Conservation (phyloP, 2,113 vertebrate genomes). For the Hepsetus odoe region DNA sequence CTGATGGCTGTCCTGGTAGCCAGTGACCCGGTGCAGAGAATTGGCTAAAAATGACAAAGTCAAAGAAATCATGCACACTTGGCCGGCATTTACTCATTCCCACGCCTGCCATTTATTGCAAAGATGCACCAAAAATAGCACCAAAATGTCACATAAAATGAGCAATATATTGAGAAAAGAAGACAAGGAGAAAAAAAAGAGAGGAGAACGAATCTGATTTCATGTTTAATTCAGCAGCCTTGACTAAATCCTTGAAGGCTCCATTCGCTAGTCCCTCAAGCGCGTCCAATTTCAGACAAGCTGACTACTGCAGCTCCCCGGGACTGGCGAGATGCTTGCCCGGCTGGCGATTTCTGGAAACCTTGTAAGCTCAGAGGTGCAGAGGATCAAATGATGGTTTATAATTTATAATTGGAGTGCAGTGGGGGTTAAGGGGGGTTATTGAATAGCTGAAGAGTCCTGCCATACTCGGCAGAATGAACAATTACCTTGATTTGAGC, state of each 20-base stretch:
- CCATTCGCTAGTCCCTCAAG: conserved; percentile 57
- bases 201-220: conserved; percentile 31
- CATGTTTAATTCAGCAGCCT: conserved; percentile 63
- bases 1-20: background rate
- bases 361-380: conserved; percentile 61
- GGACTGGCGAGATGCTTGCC: conserved; percentile 52
- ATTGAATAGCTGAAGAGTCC: conserved; percentile 41
- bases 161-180: background rate
- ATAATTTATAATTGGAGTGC: conserved; percentile 60
- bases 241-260: conserved; percentile 58
- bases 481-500: conserved; percentile 53
- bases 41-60: background rate
- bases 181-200: background rate
- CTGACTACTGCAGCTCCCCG: conserved; percentile 53
- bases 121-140: conserved; percentile 1
- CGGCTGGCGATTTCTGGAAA: conserved; percentile 59
- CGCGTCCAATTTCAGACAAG: conserved; percentile 64
- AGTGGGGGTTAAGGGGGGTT: conserved; percentile 43
- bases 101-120: background rate
- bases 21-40: background rate
- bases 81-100: background rate
- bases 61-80: too few species aligned
- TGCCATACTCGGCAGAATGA: conserved; percentile 53
- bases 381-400: conserved; percentile 57
- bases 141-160: background rate